phyloP scores from a whole-genome alignment of 2,797 vertebrate genomes.

The Squalus acanthias region DNA sequence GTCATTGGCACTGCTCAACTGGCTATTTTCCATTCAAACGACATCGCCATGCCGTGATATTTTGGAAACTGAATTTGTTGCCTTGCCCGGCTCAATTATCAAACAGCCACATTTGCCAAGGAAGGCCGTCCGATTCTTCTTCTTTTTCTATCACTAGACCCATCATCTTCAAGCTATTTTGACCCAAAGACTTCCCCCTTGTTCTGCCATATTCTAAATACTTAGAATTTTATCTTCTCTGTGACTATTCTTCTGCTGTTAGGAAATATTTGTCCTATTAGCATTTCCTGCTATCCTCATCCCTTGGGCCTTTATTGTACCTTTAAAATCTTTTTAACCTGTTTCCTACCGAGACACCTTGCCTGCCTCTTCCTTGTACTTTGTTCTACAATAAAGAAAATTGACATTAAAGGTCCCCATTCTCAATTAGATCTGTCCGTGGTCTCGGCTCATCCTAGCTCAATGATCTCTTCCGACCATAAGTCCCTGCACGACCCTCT shows the following conservation, averaged over 20 bases:
- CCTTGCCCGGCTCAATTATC: too few species aligned
- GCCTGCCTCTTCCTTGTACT: background rate
- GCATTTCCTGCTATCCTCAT: too few species aligned
- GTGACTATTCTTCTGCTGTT: background rate
- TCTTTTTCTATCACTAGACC: background rate
- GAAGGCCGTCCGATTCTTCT: too few species aligned
- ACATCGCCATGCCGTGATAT: background rate
- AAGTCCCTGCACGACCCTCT: background rate
- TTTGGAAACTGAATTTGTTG: background rate
- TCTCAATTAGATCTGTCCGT: background rate
- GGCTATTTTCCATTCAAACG: background rate
- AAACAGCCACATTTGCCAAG: too few species aligned
- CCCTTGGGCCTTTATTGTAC: background rate
- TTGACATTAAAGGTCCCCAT: background rate
- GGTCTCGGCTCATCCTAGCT: too few species aligned
- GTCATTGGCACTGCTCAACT: background rate
- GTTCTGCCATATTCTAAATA: background rate
- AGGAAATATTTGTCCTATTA: background rate
- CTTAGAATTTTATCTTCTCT: background rate
- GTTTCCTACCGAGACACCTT: background rate
- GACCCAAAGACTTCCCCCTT: background rate
- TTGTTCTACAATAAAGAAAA: background rate
- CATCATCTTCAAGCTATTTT: background rate
- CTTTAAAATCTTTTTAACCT: background rate
- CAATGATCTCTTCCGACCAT: background rate